phyloP scores from a whole-genome alignment of 2,113 vertebrate genomes.

The Thymallus thymallus region DNA sequence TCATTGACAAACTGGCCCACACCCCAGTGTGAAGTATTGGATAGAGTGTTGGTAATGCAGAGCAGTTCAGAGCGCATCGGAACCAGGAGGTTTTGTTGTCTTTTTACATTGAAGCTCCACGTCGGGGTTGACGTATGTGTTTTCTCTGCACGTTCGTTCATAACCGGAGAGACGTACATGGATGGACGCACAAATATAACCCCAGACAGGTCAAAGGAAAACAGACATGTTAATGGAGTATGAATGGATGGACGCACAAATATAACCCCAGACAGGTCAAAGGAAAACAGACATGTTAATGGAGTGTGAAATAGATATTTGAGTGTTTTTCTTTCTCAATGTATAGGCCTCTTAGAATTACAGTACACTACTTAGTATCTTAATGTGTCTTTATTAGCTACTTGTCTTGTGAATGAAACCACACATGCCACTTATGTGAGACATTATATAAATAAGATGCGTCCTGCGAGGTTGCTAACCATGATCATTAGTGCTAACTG shows the following conservation, averaged over 20 bases:
- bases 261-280: no score
- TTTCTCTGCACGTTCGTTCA: no score
- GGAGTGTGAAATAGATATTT: no score
- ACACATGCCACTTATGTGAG: not conserved
- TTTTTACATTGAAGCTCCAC: constrained; percentile 1
- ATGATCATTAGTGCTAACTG: not conserved
- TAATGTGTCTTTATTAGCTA: not conserved
- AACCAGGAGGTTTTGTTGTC: not conserved
- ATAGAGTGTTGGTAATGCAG: constrained; percentile 1
- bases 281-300: no score
- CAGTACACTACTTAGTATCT: not conserved
- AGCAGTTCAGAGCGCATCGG: not conserved
- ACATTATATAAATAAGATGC: not conserved
- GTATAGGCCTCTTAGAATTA: not conserved
- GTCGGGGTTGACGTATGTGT: not conserved
- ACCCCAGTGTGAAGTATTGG: constrained; percentile 7
- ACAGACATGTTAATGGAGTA: no score
- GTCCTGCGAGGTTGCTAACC: not conserved
- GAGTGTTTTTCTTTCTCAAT: no score
- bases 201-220: no score
- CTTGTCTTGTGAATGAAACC: not conserved
- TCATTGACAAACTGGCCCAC: constrained; percentile 43
- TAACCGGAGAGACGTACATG: no score
- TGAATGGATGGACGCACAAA: no score
- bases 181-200: no score